A percentile compares a stretch with the other conserved stretches of the same genome.
These are phyloP conservation scores for Sciurus niger DNA, from an alignment of 2,113 vertebrate genomes.

Conservation along the genomic window DNA sequence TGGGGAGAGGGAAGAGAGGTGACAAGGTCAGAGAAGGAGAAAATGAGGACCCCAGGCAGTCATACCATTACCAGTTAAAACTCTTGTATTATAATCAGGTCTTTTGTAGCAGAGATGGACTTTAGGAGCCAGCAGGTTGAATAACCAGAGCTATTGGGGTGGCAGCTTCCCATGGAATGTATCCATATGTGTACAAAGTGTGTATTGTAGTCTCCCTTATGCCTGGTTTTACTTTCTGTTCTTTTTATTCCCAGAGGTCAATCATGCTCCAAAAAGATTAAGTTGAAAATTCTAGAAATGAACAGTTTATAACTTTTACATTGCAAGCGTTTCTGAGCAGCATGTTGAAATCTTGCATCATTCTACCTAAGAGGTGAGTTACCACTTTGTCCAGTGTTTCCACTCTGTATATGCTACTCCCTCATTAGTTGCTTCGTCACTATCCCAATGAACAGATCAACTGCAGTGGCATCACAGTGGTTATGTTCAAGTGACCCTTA, in stretches of 20 bases:
- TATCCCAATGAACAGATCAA: not conserved
- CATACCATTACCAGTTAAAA: too few species aligned
- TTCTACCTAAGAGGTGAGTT: not conserved
- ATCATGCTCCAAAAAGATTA: not conserved
- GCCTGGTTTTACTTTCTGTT: not conserved
- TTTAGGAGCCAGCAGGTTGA: not conserved
- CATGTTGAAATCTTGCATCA: not conserved
- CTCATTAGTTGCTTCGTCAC: too few species aligned
- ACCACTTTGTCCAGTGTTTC: not conserved
- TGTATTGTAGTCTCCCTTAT: not conserved
- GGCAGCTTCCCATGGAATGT: not conserved
- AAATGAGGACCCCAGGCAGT: not conserved
- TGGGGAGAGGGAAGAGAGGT: too few species aligned
- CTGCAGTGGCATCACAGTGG: too few species aligned
- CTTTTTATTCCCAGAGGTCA: not conserved
- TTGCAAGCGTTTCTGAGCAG: not conserved
- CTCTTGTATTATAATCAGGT: not conserved
- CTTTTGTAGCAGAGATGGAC: too few species aligned
- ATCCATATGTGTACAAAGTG: not conserved
- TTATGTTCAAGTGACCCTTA: not conserved
- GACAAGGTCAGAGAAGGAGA: not conserved
- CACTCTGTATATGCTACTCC: not conserved
- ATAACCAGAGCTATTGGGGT: rapidly evolving
- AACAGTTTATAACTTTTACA: too few species aligned
- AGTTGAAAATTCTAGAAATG: too few species aligned